Base-by-base conservation (phyloP, 2,113 vertebrate genomes). In the Stegastes partitus region DNA sequence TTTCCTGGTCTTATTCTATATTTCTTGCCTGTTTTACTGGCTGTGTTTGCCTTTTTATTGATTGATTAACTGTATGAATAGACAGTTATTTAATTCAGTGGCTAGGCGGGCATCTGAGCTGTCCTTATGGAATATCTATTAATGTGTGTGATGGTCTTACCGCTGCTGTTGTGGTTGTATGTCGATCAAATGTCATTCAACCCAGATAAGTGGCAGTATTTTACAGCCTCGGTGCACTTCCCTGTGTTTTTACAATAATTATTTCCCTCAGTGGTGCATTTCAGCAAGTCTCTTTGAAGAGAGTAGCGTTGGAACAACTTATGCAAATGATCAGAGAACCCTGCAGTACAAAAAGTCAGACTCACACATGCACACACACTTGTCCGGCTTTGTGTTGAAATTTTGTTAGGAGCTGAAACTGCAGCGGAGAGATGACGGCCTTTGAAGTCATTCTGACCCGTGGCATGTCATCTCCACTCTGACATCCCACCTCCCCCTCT, bases 241-340 rank as follows among this genome's bases (percentile, higher is more conserved):
- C 76, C 74, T 55, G 65, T 68, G 42, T 79, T 82, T 81, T 81
- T 45, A 11, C 22, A 61, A 18, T 10, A 4, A 66, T 62, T 54
- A n/a, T 78, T 72, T 79, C 14, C 12, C 62, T 81, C 76, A 80
- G 76, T 74, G 71, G 54, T 62, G 19, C 74, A 47, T 65, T 84
- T 85, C 63, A 77, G 72, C 69, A 5, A 66, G 70, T 68, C 74
- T 51, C 81, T 91, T 92, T 92, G 89, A 90, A 90, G 79, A 8
- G 11, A 49, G 66, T 67, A 74, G 82, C 81, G 84, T 77, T 90
- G 67, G 86, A 88, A 86, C 79, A 88, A 74, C 68, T 80, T 87
- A 82, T 92, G 88, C 84, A 84, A 84, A 91, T 86, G 28, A 89
- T 83, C 74, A 73, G 68, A 88, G 82, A 28, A 58, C 69, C 50